phyloP scores from a whole-genome alignment of 2,797 vertebrate species.

The Pempheris klunzingeri region DNA sequence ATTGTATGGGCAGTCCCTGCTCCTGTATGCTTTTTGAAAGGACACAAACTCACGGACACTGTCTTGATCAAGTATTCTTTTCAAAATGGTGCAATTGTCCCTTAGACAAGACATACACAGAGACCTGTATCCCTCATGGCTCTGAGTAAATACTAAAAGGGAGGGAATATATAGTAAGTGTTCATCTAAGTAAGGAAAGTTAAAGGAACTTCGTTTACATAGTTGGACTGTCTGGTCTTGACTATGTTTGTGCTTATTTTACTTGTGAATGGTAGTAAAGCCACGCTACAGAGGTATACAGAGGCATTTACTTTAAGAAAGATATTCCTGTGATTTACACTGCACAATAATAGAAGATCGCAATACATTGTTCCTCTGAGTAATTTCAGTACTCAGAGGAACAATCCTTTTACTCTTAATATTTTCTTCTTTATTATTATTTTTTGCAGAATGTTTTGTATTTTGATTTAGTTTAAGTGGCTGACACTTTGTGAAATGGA shows the following conservation, averaged over 20 bases:
- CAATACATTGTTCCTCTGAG: constrained; percentile 3
- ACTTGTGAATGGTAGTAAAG: constrained; percentile 27
- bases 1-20: not conserved
- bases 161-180: not conserved
- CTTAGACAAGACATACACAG: constrained; percentile 6
- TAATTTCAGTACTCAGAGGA: constrained; percentile 13
- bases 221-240: too few relatives aligned
- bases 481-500: constrained; percentile 29
- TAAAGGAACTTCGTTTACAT: not conserved
- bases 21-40: not conserved
- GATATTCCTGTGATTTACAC: constrained; percentile 21
- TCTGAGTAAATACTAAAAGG: not conserved
- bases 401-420: constrained; percentile 20
- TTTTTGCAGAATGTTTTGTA: not conserved
- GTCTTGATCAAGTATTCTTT: constrained; percentile 4
- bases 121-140: not conserved
- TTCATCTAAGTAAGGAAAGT: not conserved
- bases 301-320: constrained; percentile 36
- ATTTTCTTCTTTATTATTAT: too few relatives aligned
- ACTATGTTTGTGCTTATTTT: not conserved
- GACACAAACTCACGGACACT: constrained; percentile 1
- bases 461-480: constrained; percentile 15
- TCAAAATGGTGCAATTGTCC: constrained; percentile 11
- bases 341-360: constrained; percentile 27
- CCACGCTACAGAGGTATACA: not conserved